Evolutionary conservation across 2,888 invertebrate genomes (phyloP).

Genomic region (Andrena hattorfiana): DNA sequence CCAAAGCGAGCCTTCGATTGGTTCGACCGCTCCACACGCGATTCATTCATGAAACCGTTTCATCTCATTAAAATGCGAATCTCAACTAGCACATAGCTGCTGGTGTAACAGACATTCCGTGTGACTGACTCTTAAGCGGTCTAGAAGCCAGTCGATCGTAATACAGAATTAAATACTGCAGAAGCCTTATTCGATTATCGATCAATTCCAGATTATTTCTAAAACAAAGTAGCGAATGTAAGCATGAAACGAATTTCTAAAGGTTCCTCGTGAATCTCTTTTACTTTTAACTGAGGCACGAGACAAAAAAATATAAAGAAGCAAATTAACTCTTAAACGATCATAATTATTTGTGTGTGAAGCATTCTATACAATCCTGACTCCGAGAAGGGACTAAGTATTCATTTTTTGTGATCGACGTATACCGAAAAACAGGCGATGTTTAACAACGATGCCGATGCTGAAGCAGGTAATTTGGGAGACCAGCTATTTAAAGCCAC

Average conservation of each 20-base stretch:
- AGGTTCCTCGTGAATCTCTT: background rate
- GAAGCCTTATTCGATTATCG: slow-evolving; percentile 3
- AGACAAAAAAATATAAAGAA: background rate
- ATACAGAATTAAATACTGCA: background rate
- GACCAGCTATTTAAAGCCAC: slow-evolving; percentile 75
- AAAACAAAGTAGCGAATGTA: background rate
- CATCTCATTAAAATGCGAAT: slow-evolving; percentile 17
- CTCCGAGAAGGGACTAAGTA: background rate
- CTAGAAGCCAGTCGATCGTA: background rate
- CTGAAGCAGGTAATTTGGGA: slow-evolving; percentile 55
- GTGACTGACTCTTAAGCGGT: background rate
- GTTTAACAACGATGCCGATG: slow-evolving; percentile 17
- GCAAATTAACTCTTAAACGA: background rate
- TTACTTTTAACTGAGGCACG: background rate
- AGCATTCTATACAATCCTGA: background rate
- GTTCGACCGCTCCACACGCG: background rate
- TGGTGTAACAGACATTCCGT: background rate
- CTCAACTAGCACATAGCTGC: background rate
- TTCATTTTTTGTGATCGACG: background rate
- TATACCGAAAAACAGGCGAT: slow-evolving; percentile 5
- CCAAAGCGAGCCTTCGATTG: background rate
- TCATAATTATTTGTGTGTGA: too few species aligned
- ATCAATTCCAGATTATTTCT: background rate
- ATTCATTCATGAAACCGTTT: background rate
- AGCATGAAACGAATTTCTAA: background rate